Base-by-base conservation (phyloP, 1,140 invertebrate genomes). In the Idris sp. region DNA sequence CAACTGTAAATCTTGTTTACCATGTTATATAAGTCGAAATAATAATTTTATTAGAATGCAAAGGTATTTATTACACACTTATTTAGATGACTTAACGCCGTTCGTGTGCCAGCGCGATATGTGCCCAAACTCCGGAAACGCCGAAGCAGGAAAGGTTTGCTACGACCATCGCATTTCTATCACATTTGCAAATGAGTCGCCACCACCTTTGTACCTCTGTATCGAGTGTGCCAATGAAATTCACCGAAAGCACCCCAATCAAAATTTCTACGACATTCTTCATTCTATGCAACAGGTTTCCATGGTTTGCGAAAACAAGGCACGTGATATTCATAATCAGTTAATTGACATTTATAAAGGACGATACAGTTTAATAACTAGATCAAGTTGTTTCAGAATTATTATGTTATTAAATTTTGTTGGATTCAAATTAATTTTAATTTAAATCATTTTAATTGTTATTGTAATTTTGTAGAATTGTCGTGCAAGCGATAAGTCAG, bases 271-370 rank as follows among this genome's bases (percentile, higher is more conserved):
- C 78, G 96, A 98, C 84, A 94, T 98, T 75, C 89, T 98, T 40
- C 95, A 97, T 86, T 97, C 97, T 0, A 96, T 97, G 91, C 95
- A 96, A 81, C 95, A 97, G 89, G 94, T 97, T 8, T 96, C 96
- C 0, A 94, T 96, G 89, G 92, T 95, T 43, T 99, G 98, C 86
- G 98, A 99, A 87, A 98, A 98, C 85, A 99, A 99, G 90, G 96
- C 96, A 86, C 35, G 75, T 61, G 48, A 56, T 26, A 64, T 68
- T 7, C n/a, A 31, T 41, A 16, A 26, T 40, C 31, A 54, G 18
- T 59, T n/a, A 43, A 51, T 43, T 41, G 13, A 10, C 18, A 69
- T 51, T 59, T 53, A 67, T 59, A 35, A 19, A 4, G 14, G 11
- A 16, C 26, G 16, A 61, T 49, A 49, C 11, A 18, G 16, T 40